Percentiles rank a stretch among this genome's conserved stretches.
Evolutionary conservation across 2,888 invertebrate species (phyloP).

Genomic region (Tenthredo distinguenda): DNA sequence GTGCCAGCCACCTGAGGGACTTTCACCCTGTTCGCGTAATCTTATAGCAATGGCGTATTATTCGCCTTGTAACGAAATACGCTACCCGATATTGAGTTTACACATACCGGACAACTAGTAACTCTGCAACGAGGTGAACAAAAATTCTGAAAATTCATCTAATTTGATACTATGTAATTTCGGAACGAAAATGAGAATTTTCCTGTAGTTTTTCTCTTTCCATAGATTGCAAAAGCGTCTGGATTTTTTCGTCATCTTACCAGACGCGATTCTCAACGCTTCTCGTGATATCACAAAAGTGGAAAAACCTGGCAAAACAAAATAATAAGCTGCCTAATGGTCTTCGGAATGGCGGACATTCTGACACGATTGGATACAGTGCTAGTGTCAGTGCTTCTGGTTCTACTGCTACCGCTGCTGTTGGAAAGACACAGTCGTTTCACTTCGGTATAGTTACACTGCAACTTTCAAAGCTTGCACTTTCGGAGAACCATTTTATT

Average conservation of each 20-base stretch:
- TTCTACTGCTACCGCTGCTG: neutral
- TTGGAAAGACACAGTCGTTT: constrained; percentile 7
- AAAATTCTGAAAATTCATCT: neutral
- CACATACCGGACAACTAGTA: neutral
- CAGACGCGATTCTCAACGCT: constrained; percentile 37
- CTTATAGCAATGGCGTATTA: neutral
- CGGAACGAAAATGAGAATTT: neutral
- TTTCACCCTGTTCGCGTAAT: constrained; percentile 26
- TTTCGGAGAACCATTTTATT: constrained; percentile 21
- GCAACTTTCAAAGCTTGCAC: constrained; percentile 41
- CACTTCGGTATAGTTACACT: constrained; percentile 22
- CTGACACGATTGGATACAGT: constrained; percentile 72
- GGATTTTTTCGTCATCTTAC: constrained; percentile 35
- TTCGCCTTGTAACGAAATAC: neutral
- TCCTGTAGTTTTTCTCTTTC: neutral
- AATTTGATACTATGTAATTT: neutral
- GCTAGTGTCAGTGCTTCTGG: constrained; percentile 53
- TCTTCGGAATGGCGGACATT: constrained; percentile 71
- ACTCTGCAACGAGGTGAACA: neutral
- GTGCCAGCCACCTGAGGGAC: constrained; percentile 22
- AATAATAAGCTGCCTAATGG: constrained; percentile 73
- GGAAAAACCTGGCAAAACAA: constrained; percentile 65
- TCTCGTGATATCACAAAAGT: constrained; percentile 26
- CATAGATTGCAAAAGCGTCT: neutral
- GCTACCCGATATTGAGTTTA: neutral